Base-by-base conservation (phyloP, 2,888 invertebrate genomes). In the Cephus pygmeus region DNA sequence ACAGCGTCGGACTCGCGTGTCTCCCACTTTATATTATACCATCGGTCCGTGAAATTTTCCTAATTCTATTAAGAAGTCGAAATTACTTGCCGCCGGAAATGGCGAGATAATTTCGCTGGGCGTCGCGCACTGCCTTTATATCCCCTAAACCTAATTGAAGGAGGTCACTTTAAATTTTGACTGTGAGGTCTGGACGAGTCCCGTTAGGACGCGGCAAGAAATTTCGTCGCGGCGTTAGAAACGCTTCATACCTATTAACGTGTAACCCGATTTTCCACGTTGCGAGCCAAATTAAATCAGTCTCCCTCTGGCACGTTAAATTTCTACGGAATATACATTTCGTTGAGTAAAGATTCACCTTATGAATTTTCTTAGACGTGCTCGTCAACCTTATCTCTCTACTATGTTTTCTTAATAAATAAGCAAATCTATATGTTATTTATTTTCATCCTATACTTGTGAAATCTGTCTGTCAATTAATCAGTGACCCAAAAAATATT, bases 91-190 rank as follows among this genome's bases (percentile, higher is more conserved):
- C 77, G 40, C 81, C 80, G 84, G 83, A 86, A 84, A 81, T 79
- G 75, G 74, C 77, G 75, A 75, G 71, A 81, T 77, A 75, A 75
- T 40, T 77, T 71, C 34, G n/a, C 73, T 11, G 56, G 56, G 69
- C 35, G 69, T 77, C 79, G 73, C 56, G 56, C 56, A 23, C 23
- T 56, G 56, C 56, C 56, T 56, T 56, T 56, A 56, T 56, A 23
- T 79, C 80, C 78, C 76, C 79, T 85, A 87, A 88, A 87, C 84
- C 86, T 88, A 88, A 89, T 89, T 89, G 88, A 85, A 87, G 82
- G 78, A 77, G 76, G 71, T 73, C 76, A 73, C 33, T 78, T 30
- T 40, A 33, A 78, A 76, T 76, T 68, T 76, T n/a, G 73, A 12
- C 68, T 71, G 56, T 40, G 73, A 76, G 40, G 23, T 56, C 56